These are phyloP conservation scores for Leptobrachium leishanense DNA, from an alignment of 2,113 vertebrate genomes.

Conservation along the genomic window DNA sequence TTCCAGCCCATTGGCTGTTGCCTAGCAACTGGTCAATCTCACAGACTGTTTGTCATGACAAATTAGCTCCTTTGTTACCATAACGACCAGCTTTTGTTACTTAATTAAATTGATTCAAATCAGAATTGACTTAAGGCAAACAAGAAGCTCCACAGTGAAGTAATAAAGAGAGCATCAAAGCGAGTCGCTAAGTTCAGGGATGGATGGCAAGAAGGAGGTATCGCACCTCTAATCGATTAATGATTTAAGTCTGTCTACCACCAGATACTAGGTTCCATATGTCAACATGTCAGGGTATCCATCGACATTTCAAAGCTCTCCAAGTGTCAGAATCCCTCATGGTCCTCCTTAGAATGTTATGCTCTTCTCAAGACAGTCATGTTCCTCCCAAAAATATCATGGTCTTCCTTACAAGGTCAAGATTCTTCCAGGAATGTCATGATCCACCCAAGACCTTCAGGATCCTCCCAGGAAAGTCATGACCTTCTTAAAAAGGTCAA, in stretches of 20 bases:
- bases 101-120: slow-evolving; percentile 95
- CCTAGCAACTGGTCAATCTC: slow-evolving; percentile 86
- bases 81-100: slow-evolving; percentile 95
- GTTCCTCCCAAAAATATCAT: too few relatives aligned
- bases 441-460: too few relatives aligned
- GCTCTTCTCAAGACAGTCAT: too few relatives aligned
- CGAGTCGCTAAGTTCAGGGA: slow-evolving; percentile 34
- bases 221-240: background rate
- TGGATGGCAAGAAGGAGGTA: slow-evolving; percentile 21
- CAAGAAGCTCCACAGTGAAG: slow-evolving; percentile 60
- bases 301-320: too few relatives aligned
- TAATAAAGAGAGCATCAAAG: slow-evolving; percentile 59
- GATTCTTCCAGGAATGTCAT: too few relatives aligned
- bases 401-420: too few relatives aligned
- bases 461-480: too few relatives aligned
- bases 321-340: too few relatives aligned
- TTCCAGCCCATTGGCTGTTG: slow-evolving; percentile 83
- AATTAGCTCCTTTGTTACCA: slow-evolving; percentile 90
- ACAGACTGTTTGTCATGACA: slow-evolving; percentile 87
- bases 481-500: too few relatives aligned
- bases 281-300: too few relatives aligned
- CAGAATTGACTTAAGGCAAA: slow-evolving; percentile 76
- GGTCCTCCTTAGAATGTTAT: too few relatives aligned
- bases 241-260: background rate
- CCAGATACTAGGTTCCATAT: too few relatives aligned